Evolutionary conservation across 1,140 invertebrate species (phyloP), one percentile per base, ranked within the genome.

Genomic region (Spodoptera litura): DNA sequence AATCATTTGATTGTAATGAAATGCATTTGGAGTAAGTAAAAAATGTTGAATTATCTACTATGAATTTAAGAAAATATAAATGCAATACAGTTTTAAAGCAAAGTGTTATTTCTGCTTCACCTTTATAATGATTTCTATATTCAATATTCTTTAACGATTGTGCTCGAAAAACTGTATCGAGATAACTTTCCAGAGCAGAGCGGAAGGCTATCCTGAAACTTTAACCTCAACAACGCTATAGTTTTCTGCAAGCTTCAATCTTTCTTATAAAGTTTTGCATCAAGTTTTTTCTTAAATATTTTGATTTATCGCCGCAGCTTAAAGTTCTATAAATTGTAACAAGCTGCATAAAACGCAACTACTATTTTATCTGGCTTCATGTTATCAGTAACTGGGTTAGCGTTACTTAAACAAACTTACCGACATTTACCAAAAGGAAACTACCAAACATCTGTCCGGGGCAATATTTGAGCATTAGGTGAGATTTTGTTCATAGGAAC

Each of bases 391-490:
- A 20, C 8, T 68, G 55, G 59, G 20, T 44, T 59, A 66, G 15
- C 20, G n/a, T 10, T 61, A 13, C 61, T 77, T 77, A 77, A 53
- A 71, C 78, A 79, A 78, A 78, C 80, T 79, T 79, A 78, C 74
- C 53, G 72, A 71, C 58, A 77, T 52, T 73, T 64, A 44, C 61
- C 61, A 44, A 49, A 49, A 13, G 61, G 76, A 55, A 68, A 79
- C 81, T 66, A 81, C 83, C 77, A 59, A 88, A 87, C 88, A 90
- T 87, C 87, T 90, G 88, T 85, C 81, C 70, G 75, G 59, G 73
- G 66, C 82, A 85, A 84, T 86, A 87, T 86, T 81, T 74, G 78
- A 73, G 85, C 79, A 87, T 88, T 87, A 88, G 81, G 83, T 83
- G 88, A 82, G 82, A 85, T 87, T 87, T 83, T 80, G 82, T 84